Conservation (phyloP, 1,140 invertebrate species). For the Ostrea denselamellosa region DNA sequence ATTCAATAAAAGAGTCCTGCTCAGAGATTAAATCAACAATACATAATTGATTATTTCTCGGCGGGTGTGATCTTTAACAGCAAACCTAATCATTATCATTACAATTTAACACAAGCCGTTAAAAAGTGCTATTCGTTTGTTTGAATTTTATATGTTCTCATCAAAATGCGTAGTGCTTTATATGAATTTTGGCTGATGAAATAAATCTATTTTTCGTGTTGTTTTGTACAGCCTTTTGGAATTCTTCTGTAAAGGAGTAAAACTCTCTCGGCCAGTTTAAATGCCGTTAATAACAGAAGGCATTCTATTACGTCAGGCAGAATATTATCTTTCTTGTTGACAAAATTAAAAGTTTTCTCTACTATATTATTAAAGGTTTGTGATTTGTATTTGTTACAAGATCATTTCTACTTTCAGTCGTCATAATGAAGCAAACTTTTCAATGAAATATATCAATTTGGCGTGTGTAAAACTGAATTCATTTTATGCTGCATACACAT, state of each 20-base stretch:
- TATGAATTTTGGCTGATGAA: not conserved
- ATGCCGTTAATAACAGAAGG: not conserved
- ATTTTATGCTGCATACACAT: too few relatives aligned
- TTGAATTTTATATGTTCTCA: not conserved
- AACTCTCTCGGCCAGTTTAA: not conserved
- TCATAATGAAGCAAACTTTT: too few relatives aligned
- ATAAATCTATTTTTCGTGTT: not conserved
- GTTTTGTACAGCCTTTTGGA: not conserved
- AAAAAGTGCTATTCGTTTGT: too few relatives aligned
- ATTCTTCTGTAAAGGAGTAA: not conserved
- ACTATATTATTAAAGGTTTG: too few relatives aligned
- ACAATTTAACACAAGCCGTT: not conserved
- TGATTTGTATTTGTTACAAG: too few relatives aligned
- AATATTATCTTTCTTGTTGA: too few relatives aligned
- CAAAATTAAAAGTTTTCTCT: too few relatives aligned
- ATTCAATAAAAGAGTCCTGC: not conserved
- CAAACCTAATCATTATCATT: not conserved
- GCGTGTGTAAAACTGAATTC: too few relatives aligned
- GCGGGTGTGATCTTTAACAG: not conserved
- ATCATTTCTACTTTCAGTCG: too few relatives aligned
- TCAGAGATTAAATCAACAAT: constrained; percentile 13
- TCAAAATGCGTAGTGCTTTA: not conserved
- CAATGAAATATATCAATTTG: too few relatives aligned
- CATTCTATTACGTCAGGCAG: too few relatives aligned
- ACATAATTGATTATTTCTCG: not conserved